Base-by-base conservation (phyloP, 2,797 vertebrate genomes). In the Protonibea diacanthus region DNA sequence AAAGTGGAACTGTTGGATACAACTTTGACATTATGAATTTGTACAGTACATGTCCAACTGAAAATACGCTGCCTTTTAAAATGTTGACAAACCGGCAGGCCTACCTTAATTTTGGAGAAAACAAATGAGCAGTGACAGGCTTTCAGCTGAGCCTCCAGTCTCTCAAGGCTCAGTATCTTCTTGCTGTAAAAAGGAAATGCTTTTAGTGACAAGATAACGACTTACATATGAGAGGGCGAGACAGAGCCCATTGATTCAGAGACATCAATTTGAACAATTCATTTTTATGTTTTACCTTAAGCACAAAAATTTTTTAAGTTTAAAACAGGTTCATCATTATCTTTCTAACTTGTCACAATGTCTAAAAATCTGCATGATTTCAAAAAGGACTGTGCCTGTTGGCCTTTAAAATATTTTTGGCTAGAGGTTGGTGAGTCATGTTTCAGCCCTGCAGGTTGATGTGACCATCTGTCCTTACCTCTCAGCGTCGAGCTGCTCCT, bases 91-190 rank as follows among this genome's bases (percentile, higher is more conserved):
- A 74, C 2, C 5, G 20, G 42, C 66, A 48, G 29, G 3, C 88
- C 92, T 94, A 99, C 98, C 97, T 97, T 99, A 74, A 98, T 93
- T 96, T 99, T 99, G 70, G 97, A 97, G 92, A 99, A 98, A 63
- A 93, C 81, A 81, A 98, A 96, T 80, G 96, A 96, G 91, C 98
- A 98, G 84, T 99, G 97, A 85, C 98, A 99, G 40, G 96, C 98
- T 93, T 99, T 99, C 69, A 99, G 95, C 77, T 97, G 97, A 29
- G 97, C 96, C 92, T 97, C 98, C 58, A 99, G 94, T 94, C 96
- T 96, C 83, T 99, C 98, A 60, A 98, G 94, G 89, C 92, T 96
- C 77, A 99, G 92, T 21, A 93, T 89, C 58, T 90, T 95, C 82
- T 89, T 96, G 91, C 97, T 99, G 79, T 25, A 57, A 71, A 83